These are phyloP conservation scores for Aporophyla nigra DNA, from an alignment of 2,888 invertebrate genomes.

Conservation along the genomic window DNA sequence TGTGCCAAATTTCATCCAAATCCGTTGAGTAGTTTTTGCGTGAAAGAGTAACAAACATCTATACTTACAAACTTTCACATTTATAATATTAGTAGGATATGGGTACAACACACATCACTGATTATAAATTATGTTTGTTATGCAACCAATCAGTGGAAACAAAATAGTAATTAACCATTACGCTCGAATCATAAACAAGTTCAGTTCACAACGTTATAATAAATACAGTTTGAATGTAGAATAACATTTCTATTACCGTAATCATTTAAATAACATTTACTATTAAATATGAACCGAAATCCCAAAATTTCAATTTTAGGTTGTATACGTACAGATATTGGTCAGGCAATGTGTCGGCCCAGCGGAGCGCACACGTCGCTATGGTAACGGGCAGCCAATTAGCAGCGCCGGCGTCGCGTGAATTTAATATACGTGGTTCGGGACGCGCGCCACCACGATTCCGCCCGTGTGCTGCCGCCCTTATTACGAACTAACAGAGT, in stretches of 20 bases:
- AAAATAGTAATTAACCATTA: slow-evolving; percentile 9
- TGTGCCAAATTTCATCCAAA: too few relatives aligned
- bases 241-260: neutral
- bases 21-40: too few relatives aligned
- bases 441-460: neutral
- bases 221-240: neutral
- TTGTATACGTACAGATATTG: slow-evolving; percentile 26
- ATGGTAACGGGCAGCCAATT: slow-evolving; percentile 71
- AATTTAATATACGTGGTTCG: slow-evolving; percentile 57
- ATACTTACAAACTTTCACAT: too few relatives aligned
- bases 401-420: slow-evolving; percentile 73
- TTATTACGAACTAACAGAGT: slow-evolving; percentile 40
- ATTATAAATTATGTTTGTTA: slow-evolving; percentile 6
- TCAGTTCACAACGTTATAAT: too few relatives aligned
- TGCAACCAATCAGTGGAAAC: neutral
- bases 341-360: slow-evolving; percentile 47
- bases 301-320: slow-evolving; percentile 5
- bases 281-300: slow-evolving; percentile 13
- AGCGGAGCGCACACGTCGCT: slow-evolving; percentile 62
- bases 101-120: neutral
- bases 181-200: slow-evolving; percentile 11
- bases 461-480: slow-evolving; percentile 17
- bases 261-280: slow-evolving; percentile 18
- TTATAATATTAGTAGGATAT: too few relatives aligned
- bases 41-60: too few relatives aligned